phyloP scores from a whole-genome alignment of 2,888 invertebrate genomes.

The Drosophila phalerata region DNA sequence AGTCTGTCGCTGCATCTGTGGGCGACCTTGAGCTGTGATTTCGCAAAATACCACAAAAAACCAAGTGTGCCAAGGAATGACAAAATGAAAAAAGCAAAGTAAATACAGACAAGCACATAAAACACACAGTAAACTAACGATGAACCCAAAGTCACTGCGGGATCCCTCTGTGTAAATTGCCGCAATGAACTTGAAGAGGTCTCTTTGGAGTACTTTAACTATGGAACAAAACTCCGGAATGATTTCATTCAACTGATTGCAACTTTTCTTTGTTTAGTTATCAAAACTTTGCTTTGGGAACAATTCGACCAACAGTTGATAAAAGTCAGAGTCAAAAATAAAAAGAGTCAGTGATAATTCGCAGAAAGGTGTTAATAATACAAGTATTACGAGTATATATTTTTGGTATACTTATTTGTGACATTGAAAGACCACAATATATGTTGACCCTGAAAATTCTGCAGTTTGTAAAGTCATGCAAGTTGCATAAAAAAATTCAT shows the following conservation, averaged over 20 bases:
- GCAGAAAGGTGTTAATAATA: not conserved
- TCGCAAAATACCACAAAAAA: slow-evolving; percentile 40
- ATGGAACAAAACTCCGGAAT: not conserved
- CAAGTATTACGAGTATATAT: not conserved
- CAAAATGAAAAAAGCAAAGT: slow-evolving; percentile 5
- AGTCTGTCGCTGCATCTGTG: slow-evolving; percentile 3
- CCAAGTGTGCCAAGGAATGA: slow-evolving; percentile 58
- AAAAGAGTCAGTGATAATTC: slow-evolving; percentile 3
- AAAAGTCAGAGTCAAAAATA: not conserved
- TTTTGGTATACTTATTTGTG: slow-evolving; percentile 1
- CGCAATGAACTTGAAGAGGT: slow-evolving; percentile 46
- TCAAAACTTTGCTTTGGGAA: slow-evolving; percentile 6
- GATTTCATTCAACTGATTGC: slow-evolving; percentile 8
- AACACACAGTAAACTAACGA: slow-evolving; percentile 2
- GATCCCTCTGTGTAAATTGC: slow-evolving; percentile 10
- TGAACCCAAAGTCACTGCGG: slow-evolving; percentile 1
- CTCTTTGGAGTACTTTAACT: not conserved
- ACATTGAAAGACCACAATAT: slow-evolving; percentile 26
- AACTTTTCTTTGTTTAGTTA: slow-evolving; percentile 4
- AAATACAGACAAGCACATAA: slow-evolving; percentile 1
- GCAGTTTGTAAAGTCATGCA: slow-evolving; percentile 34
- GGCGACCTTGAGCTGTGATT: slow-evolving; percentile 57
- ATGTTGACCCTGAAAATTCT: slow-evolving; percentile 20
- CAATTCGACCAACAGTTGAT: not conserved
- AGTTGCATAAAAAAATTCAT: slow-evolving; percentile 25